Conservation (phyloP, 92 coral and sea anemone genomes). For the Paragorgia papillata region DNA sequence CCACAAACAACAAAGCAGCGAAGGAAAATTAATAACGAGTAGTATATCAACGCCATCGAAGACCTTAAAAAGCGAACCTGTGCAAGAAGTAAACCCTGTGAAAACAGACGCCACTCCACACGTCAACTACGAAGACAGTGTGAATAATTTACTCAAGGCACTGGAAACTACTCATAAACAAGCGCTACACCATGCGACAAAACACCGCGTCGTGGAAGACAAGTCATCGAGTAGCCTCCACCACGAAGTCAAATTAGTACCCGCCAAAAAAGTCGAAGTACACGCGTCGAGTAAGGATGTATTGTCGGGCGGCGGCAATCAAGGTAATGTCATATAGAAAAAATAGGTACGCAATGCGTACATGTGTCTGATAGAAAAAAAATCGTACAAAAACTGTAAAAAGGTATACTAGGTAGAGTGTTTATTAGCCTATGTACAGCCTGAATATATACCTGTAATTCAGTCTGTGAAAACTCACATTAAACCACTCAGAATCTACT, state of each 20-base stretch:
- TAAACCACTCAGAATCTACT: too few species aligned
- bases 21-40: slow-evolving; percentile 5
- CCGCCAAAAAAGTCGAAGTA: slow-evolving; percentile 6
- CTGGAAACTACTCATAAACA: slow-evolving; percentile 2
- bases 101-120: slow-evolving; percentile 19
- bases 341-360: background rate
- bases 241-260: slow-evolving; percentile 13
- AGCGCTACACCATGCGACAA: background rate
- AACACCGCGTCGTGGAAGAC: background rate
- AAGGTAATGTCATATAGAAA: background rate
- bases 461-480: too few species aligned
- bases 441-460: too few species aligned
- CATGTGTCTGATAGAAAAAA: too few species aligned
- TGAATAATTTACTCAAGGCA: slow-evolving; percentile 28
- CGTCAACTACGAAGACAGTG: slow-evolving; percentile 13
- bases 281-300: slow-evolving; percentile 31
- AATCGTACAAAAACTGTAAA: too few species aligned
- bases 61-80: slow-evolving; percentile 37
- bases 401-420: too few species aligned
- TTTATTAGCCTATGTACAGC: too few species aligned
- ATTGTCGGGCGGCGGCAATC: background rate
- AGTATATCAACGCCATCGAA: background rate
- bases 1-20: slow-evolving; percentile 19
- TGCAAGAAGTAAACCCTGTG: slow-evolving; percentile 33
- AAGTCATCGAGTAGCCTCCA: background rate